Evolutionary conservation across 2,113 vertebrate species (phyloP).

Genomic region (Anhinga rufa): DNA sequence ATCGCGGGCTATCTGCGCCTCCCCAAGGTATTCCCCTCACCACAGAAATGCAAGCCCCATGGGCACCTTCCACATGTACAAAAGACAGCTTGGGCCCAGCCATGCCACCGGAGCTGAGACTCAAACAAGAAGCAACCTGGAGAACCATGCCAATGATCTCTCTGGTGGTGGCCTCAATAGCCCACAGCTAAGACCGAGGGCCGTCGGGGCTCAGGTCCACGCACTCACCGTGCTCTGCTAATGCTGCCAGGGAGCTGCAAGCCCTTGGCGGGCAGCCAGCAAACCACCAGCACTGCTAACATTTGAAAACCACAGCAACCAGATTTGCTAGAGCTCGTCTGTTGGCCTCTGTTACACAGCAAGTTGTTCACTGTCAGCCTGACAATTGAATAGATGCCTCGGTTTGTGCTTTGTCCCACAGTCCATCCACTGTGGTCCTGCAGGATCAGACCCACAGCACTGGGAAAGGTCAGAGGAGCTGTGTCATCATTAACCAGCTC

Average conservation of each 20-base stretch:
- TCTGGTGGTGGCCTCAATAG: not conserved
- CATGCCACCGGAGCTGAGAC: not conserved
- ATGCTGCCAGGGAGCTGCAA: not conserved
- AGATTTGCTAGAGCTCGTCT: not conserved
- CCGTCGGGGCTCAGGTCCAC: accelerated
- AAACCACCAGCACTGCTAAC: not conserved
- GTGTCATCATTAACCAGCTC: not conserved
- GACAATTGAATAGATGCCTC: not conserved
- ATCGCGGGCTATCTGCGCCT: not conserved
- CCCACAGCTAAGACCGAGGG: accelerated
- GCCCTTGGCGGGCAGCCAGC: not conserved
- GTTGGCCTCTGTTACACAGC: accelerated
- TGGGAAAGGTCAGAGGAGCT: not conserved
- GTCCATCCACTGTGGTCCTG: not conserved
- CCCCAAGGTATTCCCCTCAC: not conserved
- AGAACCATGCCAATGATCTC: not conserved
- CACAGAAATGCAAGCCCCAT: not conserved
- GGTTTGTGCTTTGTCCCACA: not conserved
- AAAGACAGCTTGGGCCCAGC: not conserved
- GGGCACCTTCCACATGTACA: not conserved
- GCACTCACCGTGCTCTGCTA: accelerated
- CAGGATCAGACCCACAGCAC: not conserved
- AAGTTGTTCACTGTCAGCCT: not conserved
- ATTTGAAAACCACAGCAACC: not conserved
- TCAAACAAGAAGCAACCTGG: not conserved